A percentile compares a stretch with the other conserved stretches of the same genome.
phyloP scores from a whole-genome alignment of 2,113 vertebrate genomes.

The Lepus europaeus region DNA sequence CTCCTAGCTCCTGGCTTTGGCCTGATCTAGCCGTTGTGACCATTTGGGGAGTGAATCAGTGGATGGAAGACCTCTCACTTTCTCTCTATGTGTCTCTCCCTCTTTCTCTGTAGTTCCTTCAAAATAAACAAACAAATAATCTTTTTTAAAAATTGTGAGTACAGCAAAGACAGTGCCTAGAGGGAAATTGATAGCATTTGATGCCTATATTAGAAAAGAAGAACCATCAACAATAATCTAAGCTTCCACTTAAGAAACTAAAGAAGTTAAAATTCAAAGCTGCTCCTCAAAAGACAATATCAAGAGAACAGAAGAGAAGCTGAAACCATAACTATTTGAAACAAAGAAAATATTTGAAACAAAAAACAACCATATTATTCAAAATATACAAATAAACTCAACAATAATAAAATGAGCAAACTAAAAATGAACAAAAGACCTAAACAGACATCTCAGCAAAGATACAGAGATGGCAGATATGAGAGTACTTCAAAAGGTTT shows the following conservation, averaged over 20 bases:
- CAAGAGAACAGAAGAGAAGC: background rate
- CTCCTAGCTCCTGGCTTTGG: too few species aligned
- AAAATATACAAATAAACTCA: conserved; percentile 17
- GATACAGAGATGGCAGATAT: background rate
- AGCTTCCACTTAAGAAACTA: background rate
- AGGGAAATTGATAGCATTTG: background rate
- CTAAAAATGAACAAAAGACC: background rate
- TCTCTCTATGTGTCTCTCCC: too few species aligned
- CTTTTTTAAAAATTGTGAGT: background rate
- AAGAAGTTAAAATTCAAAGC: background rate
- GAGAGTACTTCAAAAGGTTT: too few species aligned
- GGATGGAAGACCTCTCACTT: too few species aligned
- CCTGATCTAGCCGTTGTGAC: too few species aligned
- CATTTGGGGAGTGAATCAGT: too few species aligned
- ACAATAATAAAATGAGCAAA: background rate
- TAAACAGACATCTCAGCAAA: background rate
- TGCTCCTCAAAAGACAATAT: background rate
- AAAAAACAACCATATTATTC: background rate
- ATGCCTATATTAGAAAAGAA: background rate
- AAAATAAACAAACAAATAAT: too few species aligned
- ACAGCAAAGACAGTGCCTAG: background rate
- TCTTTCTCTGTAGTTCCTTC: too few species aligned
- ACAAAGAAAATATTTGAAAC: conserved; percentile 8
- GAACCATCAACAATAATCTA: background rate
- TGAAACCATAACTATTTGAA: background rate